Evolutionary conservation across 2,113 vertebrate species (phyloP).

Genomic region (Thamnophis sirtalis): DNA sequence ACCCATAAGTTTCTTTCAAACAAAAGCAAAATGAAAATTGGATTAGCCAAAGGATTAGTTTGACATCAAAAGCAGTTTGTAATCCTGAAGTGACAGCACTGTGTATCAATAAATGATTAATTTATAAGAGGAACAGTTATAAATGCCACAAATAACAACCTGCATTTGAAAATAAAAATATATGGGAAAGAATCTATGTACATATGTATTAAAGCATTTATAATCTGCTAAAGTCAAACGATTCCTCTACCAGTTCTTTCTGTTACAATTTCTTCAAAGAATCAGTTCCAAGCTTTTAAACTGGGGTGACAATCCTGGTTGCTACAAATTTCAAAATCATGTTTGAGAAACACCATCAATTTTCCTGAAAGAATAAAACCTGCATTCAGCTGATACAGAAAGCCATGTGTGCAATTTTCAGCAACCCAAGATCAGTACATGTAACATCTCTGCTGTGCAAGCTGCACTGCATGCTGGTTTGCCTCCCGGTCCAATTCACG

Average conservation of each 20-base stretch:
- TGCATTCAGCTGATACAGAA: not conserved
- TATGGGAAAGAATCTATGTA: not conserved
- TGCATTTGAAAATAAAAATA: not conserved
- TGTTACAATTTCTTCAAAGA: not conserved
- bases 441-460: not conserved
- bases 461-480: not conserved
- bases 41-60: not conserved
- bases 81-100: not conserved
- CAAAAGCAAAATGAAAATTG: conserved; percentile 25
- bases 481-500: not conserved
- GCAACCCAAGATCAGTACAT: not conserved
- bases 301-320: not conserved
- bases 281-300: not conserved
- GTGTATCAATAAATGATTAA: not conserved
- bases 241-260: not conserved
- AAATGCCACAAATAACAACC: not conserved
- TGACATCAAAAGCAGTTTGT: not conserved
- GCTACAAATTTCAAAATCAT: not conserved
- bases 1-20: not conserved
- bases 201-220: not conserved
- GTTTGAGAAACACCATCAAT: not conserved
- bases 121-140: not conserved
- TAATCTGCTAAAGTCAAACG: not conserved
- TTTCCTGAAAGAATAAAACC: not conserved
- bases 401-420: not conserved